A percentile compares a stretch with the other conserved stretches of the same genome.
Evolutionary conservation across 2,797 vertebrate genomes (phyloP).

Genomic region (Siniperca scherzeri): DNA sequence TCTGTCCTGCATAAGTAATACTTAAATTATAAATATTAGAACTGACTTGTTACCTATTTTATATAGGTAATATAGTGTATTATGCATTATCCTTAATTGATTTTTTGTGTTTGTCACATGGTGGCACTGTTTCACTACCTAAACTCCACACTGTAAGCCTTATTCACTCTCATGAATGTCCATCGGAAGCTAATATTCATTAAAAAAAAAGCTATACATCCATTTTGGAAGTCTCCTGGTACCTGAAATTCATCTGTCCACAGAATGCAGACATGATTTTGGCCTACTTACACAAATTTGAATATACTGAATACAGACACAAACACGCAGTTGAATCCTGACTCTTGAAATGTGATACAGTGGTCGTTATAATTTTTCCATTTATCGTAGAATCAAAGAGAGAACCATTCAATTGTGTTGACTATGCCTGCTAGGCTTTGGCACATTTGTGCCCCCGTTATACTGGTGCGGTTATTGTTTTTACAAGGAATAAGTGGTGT

Average conservation of each 20-base stretch:
- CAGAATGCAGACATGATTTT: not conserved
- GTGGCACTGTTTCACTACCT: constrained; percentile 74
- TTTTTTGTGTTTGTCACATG: constrained; percentile 62
- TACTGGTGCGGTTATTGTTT: constrained; percentile 14
- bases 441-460: not conserved
- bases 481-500: constrained; percentile 1
- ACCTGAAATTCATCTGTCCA: not conserved
- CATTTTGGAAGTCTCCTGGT: not conserved
- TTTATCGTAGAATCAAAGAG: constrained; percentile 1
- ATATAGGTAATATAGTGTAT: not conserved
- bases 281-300: not conserved
- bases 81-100: not conserved
- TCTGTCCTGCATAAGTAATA: not conserved
- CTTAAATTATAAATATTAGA: not conserved
- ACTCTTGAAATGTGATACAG: not conserved
- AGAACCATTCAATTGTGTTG: not conserved
- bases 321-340: not conserved
- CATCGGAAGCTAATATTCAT: not conserved
- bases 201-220: not conserved
- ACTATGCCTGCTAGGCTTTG: not conserved
- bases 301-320: not conserved
- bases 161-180: not conserved
- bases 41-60: not conserved
- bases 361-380: not conserved
- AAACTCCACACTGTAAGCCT: constrained; percentile 8